Evolutionary conservation across 2,888 invertebrate genomes (phyloP).

Genomic region (Trissolcus japonicus): DNA sequence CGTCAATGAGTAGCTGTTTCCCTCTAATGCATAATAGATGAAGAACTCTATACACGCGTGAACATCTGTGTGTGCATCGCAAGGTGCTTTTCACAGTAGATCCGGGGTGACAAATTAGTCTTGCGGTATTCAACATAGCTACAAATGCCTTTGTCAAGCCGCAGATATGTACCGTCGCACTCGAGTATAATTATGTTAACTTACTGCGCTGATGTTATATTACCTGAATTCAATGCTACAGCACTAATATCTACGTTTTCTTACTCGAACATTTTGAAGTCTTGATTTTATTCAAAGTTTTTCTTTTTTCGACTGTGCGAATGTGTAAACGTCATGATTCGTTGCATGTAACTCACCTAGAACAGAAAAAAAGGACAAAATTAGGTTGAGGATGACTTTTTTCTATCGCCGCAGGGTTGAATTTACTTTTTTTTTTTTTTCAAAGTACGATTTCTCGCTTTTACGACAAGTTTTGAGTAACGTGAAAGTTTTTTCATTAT

Average conservation of each 20-base stretch:
- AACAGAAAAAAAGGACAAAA: slow-evolving; percentile 26
- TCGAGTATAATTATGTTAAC: slow-evolving; percentile 47
- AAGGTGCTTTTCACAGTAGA: slow-evolving; percentile 30
- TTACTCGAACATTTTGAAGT: slow-evolving; percentile 12
- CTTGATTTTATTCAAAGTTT: too few relatives aligned
- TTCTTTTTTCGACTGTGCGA: neutral
- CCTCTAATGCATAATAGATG: slow-evolving; percentile 49
- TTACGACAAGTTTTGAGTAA: too few relatives aligned
- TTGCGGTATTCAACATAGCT: slow-evolving; percentile 39
- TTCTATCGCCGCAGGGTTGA: too few relatives aligned
- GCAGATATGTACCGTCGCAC: slow-evolving; percentile 35
- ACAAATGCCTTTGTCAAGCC: slow-evolving; percentile 49
- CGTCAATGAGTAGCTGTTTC: slow-evolving; percentile 30
- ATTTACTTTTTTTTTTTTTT: too few relatives aligned
- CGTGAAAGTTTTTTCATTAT: slow-evolving; percentile 1
- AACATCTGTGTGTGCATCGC: slow-evolving; percentile 24
- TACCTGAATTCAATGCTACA: slow-evolving; percentile 26
- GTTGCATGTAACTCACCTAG: slow-evolving; percentile 22
- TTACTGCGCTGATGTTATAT: slow-evolving; percentile 31
- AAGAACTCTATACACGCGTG: slow-evolving; percentile 30
- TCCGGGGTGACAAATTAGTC: slow-evolving; percentile 47
- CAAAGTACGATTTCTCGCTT: too few relatives aligned
- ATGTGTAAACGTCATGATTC: neutral
- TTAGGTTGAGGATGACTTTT: neutral
- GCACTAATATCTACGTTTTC: slow-evolving; percentile 14